phyloP scores from a whole-genome alignment of 2,888 invertebrate genomes.

The Petrolisthes manimaculis region DNA sequence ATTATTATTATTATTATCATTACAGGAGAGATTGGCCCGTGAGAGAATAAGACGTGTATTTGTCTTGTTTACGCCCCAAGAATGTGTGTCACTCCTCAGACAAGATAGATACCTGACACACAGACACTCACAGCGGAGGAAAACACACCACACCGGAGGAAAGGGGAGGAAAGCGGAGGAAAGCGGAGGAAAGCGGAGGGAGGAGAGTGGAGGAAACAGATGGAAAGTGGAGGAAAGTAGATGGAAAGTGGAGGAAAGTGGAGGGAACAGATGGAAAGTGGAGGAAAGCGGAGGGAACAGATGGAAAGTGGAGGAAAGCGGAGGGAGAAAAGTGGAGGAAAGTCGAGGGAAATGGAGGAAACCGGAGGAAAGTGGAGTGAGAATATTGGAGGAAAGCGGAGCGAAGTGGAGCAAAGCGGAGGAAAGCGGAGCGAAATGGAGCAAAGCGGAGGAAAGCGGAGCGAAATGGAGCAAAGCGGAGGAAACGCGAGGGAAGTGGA shows the following conservation, averaged over 20 bases:
- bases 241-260: neutral
- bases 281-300: neutral
- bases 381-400: too few species aligned
- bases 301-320: neutral
- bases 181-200: neutral
- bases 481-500: too few species aligned
- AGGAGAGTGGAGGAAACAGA: too few species aligned
- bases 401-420: neutral
- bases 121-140: too few species aligned
- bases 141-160: too few species aligned
- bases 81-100: neutral
- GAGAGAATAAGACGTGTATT: neutral
- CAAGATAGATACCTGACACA: neutral
- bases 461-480: neutral
- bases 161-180: neutral
- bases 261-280: neutral
- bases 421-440: neutral
- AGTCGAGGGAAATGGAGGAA: too few species aligned
- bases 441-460: neutral
- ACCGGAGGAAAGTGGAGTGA: neutral
- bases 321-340: neutral
- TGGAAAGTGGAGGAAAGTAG: too few species aligned
- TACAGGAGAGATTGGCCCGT: neutral
- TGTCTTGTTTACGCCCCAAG: neutral
- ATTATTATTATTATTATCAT: neutral